These are phyloP conservation scores for Saccostrea echinata DNA, from an alignment of 1,140 invertebrate species.

Conservation along the genomic window DNA sequence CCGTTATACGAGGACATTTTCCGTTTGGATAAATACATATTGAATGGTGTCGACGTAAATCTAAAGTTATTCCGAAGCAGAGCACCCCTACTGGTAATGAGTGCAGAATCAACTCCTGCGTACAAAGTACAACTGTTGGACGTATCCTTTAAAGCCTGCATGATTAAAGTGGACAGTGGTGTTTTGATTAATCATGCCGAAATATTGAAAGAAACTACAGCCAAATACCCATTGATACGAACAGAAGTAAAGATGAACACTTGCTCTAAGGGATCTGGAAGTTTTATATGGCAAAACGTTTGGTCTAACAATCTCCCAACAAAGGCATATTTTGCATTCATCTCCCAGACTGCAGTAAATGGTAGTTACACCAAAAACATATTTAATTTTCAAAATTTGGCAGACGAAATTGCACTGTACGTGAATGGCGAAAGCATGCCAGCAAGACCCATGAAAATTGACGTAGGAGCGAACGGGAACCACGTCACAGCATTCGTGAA, in stretches of 20 bases:
- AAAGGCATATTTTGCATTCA: conserved; percentile 39
- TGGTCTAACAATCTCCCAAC: conserved; percentile 29
- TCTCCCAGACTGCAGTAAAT: conserved; percentile 34
- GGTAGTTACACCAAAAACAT: conserved; percentile 40
- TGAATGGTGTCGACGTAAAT: conserved; percentile 51
- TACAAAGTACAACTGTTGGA: conserved; percentile 48
- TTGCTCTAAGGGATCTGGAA: background rate
- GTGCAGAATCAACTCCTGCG: conserved; percentile 1
- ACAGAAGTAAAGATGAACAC: conserved; percentile 35
- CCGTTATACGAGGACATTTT: conserved; percentile 47
- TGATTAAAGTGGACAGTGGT: conserved; percentile 45
- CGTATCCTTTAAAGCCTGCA: conserved; percentile 46
- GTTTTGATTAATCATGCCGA: too few species aligned
- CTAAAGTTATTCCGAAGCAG: conserved; percentile 47
- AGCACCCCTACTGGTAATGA: conserved; percentile 1
- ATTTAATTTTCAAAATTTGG: conserved; percentile 40
- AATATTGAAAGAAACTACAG: conserved; percentile 31
- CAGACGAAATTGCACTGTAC: background rate
- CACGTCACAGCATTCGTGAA: conserved; percentile 28
- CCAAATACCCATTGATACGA: conserved; percentile 36
- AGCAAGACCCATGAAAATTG: conserved; percentile 38
- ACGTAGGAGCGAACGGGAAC: conserved; percentile 23
- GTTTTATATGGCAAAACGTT: conserved; percentile 31
- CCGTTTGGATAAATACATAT: too few species aligned
- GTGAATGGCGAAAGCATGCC: conserved; percentile 36